Evolutionary conservation across 2,888 invertebrate genomes (phyloP), one percentile per base, ranked within the genome.

Genomic region (Scaptomyza tumidula): DNA sequence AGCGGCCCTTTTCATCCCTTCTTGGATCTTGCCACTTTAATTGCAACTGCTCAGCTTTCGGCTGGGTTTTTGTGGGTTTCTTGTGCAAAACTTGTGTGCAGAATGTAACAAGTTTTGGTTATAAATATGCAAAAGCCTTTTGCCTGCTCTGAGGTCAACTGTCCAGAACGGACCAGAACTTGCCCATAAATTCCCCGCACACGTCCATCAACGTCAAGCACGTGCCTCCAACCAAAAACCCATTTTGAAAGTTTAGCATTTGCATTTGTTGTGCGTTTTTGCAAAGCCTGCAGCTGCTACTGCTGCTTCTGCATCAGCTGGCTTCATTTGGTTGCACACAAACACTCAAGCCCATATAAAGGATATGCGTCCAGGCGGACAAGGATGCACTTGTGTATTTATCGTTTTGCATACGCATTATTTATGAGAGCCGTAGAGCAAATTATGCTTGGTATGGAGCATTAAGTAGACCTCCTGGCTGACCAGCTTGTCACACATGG

Each of bases 341-440:
- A 37, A 39, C 14, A 35, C 14, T 19, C 16, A 29, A 10, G 45
- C 16, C 24, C 14, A 44, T 11, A 31, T 11, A 37, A 46, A 58
- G 46, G 45, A 58, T 35, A 35, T 44, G 50, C 29, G 44, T 44
- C 27, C 31, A 45, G 49, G 35, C 44, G 6, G 39, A 19, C 19
- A 69, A 54, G 75, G 71, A 68, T 68, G 63, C 69, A 63, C 61
- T 69, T 84, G 81, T 80, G 87, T 68, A 80, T 80, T 82, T 78
- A 86, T 88, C 78, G 70, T 82, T 88, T 79, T 80, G 88, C 86
- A 77, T 86, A 72, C 80, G 83, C 75, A 88, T 83, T 88, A 86
- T 73, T 86, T 83, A 83, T 88, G 83, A 66, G 69, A 65, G 53
- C 55, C 50, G 52, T 35, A 55, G 58, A 54, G 64, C 62, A 58